Evolutionary conservation across 2,888 invertebrate species (phyloP), one percentile per base, ranked within the genome.

Genomic region (Cactoblastis cactorum): DNA sequence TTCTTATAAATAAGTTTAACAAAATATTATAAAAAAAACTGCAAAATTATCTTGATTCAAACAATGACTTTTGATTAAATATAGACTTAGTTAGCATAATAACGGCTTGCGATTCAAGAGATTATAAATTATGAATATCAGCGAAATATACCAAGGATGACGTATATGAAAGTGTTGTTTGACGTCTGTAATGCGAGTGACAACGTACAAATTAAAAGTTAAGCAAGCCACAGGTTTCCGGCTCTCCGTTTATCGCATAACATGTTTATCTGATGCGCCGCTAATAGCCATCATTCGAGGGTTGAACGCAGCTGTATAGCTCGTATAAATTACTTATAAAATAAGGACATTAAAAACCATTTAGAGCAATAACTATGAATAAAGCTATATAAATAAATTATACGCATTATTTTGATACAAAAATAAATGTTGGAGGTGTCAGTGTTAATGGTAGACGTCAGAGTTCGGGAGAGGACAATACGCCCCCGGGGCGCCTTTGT

Each of bases 331-430:
- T 79, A 83, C 80, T 71, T 75, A 77, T 80, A 81, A 83, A 84
- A 86, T 82, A 79, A 82, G 83, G 78, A 81, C 83, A 87, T 89
- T 87, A 83, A 84, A 86, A 84, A 83, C 81, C 83, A 86, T 89
- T 89, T 86, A 86, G 80, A 80, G 82, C 77, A 80, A 84, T 83
- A 81, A 83, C 85, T 82, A 78, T 69, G 71, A 75, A 77, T 74
- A 78, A 69, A 74, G 78, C 73, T 73, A 80, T 80, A 83, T 79
- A 77, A 79, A 82, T 84, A 82, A 83, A 78, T 83, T 80, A 79
- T 73, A 72, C 69, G 76, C 74, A 77, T 80, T 82, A 85, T 84
- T 85, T 85, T 74, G 81, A 78, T 84, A 80, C 74, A 77, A 72
- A 71, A 81, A 78, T 80, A 72, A 79, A 79, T 79, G 80, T 80